Evolutionary conservation across 2,888 invertebrate genomes (phyloP).

Genomic region (Meta bourneti): DNA sequence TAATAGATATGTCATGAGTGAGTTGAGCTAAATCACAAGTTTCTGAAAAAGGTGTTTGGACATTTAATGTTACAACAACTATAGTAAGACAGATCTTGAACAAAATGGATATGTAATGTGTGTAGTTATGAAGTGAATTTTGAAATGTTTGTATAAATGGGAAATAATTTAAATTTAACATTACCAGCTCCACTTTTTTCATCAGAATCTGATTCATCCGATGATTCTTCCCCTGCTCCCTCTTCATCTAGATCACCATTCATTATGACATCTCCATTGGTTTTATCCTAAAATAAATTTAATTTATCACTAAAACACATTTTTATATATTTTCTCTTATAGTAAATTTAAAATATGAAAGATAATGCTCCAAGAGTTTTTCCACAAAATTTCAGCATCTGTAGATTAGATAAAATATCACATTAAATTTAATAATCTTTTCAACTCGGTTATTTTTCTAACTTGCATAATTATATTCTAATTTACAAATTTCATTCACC

Average conservation of each 20-base stretch:
- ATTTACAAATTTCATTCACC: too few species aligned
- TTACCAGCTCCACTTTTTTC: constrained; percentile 70
- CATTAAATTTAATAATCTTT: not conserved
- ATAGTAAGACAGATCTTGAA: not conserved
- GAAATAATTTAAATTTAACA: not conserved
- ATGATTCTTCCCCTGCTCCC: constrained; percentile 75
- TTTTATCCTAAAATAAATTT: constrained; percentile 38
- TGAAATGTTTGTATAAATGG: too few species aligned
- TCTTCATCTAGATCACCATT: constrained; percentile 59
- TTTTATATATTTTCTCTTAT: too few species aligned
- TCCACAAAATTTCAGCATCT: not conserved
- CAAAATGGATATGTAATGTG: not conserved
- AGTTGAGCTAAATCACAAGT: constrained; percentile 89
- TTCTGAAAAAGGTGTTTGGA: constrained; percentile 52
- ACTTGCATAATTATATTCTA: not conserved
- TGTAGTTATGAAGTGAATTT: not conserved
- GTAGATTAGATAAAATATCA: not conserved
- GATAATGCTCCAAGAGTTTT: too few species aligned
- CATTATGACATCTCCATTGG: constrained; percentile 51
- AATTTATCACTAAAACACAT: not conserved
- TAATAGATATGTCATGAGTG: constrained; percentile 95
- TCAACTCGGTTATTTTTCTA: not conserved
- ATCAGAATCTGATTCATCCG: constrained; percentile 76
- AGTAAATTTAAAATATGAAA: too few species aligned
- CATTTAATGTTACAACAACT: not conserved